A percentile compares a stretch with the other conserved stretches of the same genome.
phyloP scores from a whole-genome alignment of 2,113 vertebrate species.

The Strix aluco region DNA sequence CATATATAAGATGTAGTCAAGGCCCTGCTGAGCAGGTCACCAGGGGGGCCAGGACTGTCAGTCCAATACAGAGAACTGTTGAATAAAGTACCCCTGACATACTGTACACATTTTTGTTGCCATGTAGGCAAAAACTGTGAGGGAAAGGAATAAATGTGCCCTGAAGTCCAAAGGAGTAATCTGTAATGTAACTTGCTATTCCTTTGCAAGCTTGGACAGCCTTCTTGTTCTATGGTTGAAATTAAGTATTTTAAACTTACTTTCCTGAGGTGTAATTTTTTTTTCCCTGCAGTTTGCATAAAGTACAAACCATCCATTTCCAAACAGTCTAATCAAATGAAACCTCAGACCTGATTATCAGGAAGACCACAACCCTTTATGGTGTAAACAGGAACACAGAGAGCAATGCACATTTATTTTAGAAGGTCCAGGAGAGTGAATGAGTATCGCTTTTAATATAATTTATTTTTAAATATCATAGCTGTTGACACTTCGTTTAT shows the following conservation, averaged over 20 bases:
- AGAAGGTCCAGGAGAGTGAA: background rate
- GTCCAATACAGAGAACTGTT: background rate
- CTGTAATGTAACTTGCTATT: background rate
- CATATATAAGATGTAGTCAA: background rate
- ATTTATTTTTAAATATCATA: background rate
- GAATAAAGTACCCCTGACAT: background rate
- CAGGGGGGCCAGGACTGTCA: background rate
- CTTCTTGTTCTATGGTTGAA: background rate
- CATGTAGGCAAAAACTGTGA: background rate
- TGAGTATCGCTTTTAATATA: background rate
- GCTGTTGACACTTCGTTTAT: background rate
- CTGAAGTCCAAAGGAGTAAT: background rate
- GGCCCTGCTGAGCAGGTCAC: background rate
- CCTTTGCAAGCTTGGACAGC: background rate
- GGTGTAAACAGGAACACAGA: background rate
- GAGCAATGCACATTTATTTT: background rate
- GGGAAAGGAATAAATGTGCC: conserved; percentile 18
- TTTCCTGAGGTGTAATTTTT: background rate
- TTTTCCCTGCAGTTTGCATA: background rate
- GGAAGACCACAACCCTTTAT: background rate
- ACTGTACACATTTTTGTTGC: background rate
- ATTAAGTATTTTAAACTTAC: background rate
- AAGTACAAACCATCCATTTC: background rate
- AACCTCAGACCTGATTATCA: background rate
- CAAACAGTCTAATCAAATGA: background rate